These are phyloP conservation scores for Nymphalis polychloros DNA, from an alignment of 2,888 invertebrate genomes.

Conservation along the genomic window DNA sequence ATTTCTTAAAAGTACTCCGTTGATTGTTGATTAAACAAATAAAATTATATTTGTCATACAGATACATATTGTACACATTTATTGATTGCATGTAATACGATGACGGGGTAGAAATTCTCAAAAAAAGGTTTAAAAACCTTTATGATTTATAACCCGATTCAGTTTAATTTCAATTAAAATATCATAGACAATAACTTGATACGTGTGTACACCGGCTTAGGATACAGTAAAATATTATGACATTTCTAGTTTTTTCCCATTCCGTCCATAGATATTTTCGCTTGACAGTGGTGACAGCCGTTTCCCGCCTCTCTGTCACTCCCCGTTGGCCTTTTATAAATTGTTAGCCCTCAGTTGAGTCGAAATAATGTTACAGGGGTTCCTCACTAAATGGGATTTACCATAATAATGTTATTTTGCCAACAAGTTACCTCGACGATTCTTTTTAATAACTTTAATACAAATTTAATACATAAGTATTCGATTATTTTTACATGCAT, in stretches of 20 bases:
- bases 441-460: conserved; percentile 29
- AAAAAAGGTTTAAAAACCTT: too few relatives aligned
- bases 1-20: background rate
- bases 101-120: background rate
- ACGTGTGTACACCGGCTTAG: conserved; percentile 37
- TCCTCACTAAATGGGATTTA: conserved; percentile 71
- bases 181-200: conserved; percentile 13
- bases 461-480: conserved; percentile 2
- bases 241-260: conserved; percentile 63
- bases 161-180: background rate
- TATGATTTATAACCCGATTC: too few relatives aligned
- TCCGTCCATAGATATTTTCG: conserved; percentile 67
- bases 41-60: too few relatives aligned
- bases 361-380: conserved; percentile 70
- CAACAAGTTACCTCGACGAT: conserved; percentile 58
- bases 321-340: conserved; percentile 73
- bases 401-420: conserved; percentile 72
- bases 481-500: background rate
- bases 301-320: conserved; percentile 73
- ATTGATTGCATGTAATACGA: too few relatives aligned
- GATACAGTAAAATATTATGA: conserved; percentile 70
- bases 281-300: conserved; percentile 75
- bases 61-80: too few relatives aligned
- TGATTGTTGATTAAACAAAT: too few relatives aligned
- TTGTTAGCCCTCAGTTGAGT: conserved; percentile 67